Percentiles rank a stretch among this genome's conserved stretches.
Conservation (phyloP, 2,888 invertebrate genomes). For the Platerodrilus igneus region DNA sequence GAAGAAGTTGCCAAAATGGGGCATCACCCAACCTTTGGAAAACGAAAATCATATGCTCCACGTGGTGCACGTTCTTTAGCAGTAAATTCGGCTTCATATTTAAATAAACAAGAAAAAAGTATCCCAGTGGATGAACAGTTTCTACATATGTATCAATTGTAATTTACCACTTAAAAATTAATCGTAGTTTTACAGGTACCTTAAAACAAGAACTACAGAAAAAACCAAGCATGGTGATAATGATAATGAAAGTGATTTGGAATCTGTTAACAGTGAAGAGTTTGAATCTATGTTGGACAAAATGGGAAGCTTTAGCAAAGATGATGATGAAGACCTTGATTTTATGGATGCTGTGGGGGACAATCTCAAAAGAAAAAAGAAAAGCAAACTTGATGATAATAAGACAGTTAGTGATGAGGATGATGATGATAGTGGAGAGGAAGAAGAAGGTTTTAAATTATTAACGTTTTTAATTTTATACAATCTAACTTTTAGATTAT, state of each 20-base stretch:
- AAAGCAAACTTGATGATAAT: constrained; percentile 28
- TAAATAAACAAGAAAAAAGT: constrained; percentile 61
- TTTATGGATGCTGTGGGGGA: constrained; percentile 63
- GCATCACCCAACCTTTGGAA: constrained; percentile 61
- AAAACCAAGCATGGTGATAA: constrained; percentile 49
- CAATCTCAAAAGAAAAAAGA: constrained; percentile 32
- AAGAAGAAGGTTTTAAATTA: constrained; percentile 30
- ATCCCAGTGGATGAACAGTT: constrained; percentile 91
- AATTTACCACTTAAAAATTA: neutral
- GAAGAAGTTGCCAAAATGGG: constrained; percentile 53
- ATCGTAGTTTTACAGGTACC: constrained; percentile 49
- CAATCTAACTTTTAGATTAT: constrained; percentile 30
- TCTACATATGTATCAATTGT: constrained; percentile 57
- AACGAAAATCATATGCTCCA: constrained; percentile 64
- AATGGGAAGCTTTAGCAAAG: constrained; percentile 47
- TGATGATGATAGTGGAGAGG: constrained; percentile 30
- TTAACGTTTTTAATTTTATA: constrained; percentile 31
- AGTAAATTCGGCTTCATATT: constrained; percentile 67
- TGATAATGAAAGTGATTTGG: constrained; percentile 59
- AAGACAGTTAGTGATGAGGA: constrained; percentile 30
- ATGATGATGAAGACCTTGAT: constrained; percentile 59
- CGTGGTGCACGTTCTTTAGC: constrained; percentile 66
- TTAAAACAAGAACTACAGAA: constrained; percentile 50
- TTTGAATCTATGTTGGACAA: constrained; percentile 65
- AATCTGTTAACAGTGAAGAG: constrained; percentile 73